These are phyloP conservation scores for Sebastes matsubarae DNA, from an alignment of 2,797 vertebrate species.

Conservation along the genomic window DNA sequence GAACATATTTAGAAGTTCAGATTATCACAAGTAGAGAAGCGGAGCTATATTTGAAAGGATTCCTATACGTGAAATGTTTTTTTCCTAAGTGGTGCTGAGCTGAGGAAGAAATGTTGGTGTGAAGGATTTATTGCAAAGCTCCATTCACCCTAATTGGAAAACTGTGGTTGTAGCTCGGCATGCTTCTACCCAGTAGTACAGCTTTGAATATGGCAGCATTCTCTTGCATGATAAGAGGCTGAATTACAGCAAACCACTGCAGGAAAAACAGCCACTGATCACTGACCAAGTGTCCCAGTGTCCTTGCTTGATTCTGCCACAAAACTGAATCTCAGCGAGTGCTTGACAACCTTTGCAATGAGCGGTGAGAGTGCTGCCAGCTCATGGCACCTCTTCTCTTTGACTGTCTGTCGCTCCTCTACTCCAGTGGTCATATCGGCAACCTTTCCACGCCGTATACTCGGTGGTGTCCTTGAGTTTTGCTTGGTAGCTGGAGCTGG, in stretches of 20 bases:
- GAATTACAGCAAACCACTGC: not conserved
- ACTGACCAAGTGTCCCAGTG: not conserved
- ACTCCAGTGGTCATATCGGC: conserved; percentile 26
- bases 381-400: conserved; percentile 13
- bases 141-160: not conserved
- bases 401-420: conserved; percentile 7
- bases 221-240: not conserved
- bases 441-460: conserved; percentile 22
- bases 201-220: not conserved
- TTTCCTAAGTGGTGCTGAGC: not conserved
- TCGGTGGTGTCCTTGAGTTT: conserved; percentile 46
- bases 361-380: conserved; percentile 24
- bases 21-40: not conserved
- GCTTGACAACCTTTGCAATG: conserved; percentile 19
- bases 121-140: not conserved
- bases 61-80: not conserved
- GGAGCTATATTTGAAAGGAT: not conserved
- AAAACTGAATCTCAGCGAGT: conserved; percentile 14
- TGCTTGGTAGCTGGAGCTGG: conserved; percentile 14
- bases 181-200: not conserved
- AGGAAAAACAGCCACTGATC: not conserved
- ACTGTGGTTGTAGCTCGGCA: not conserved
- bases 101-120: not conserved
- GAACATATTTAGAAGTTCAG: conserved; percentile 26
- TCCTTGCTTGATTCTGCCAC: conserved; percentile 19